Base-by-base conservation (phyloP, 2,888 invertebrate genomes). In the Venustoraphidia nigricollis region DNA sequence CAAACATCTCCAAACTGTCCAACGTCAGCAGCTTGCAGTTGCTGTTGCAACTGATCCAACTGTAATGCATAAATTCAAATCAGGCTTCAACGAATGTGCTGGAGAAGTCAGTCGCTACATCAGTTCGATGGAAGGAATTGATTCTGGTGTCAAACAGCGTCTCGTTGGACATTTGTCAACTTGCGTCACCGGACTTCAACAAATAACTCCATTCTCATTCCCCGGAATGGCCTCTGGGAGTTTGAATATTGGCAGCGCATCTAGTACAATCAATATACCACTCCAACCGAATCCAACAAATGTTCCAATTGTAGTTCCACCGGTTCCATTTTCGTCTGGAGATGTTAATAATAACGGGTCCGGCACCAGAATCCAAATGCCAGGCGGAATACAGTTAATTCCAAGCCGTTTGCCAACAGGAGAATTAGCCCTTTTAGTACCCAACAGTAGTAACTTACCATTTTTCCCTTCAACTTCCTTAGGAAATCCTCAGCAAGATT, bases 71-170 rank as follows among this genome's bases (percentile, higher is more conserved):
- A 83, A 89, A 61, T 92, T 90, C 70, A 81, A 85, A 53, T 77
- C 87, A 27, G 92, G 92, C 54, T 92, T 89, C 69, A 81, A 82
- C 47, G 92, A 92, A 65, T 92, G 92, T 63, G 89, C 88, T 14
- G 79, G 80, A 13, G 91, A 92, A 69, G 87, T 87, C 36, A 76
- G 80, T 50, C 70, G 81, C 57, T 84, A 81, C 66, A 75, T 84
- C 42, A 75, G 72, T 34, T 69, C 79, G 53, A 64, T 81, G 38
- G 82, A 82, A 52, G 79, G 77, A 57, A 76, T 81, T 9, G 76
- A 76, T 39, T 63, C 74, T 57, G 57, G 73, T 60, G 58, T 83
- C 3, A 69, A 79, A 46, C 75, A 79, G 54, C 69, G 83, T n/a
- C 68, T 84, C 5, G 73, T 77, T 37, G 73, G 72, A 46, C 83